Conservation (phyloP, 2,888 invertebrate species). For the Cephus pulcher region DNA sequence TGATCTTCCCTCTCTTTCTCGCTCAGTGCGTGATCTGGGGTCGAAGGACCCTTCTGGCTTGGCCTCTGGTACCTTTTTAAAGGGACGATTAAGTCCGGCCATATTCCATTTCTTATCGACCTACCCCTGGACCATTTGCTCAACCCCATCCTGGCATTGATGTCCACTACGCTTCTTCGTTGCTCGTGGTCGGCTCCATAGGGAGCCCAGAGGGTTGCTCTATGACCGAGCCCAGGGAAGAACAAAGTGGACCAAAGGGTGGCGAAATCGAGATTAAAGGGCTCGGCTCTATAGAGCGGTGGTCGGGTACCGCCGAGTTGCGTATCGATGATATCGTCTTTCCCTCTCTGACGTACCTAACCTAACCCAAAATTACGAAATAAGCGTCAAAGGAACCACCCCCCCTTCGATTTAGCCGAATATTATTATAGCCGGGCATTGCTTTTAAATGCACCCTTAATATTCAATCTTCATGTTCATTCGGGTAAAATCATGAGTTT, state of each 20-base stretch:
- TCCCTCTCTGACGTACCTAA: background rate
- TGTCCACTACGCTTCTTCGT: constrained; percentile 5
- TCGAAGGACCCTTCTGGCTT: background rate
- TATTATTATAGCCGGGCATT: background rate
- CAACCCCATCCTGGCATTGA: constrained; percentile 13
- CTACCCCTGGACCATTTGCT: constrained; percentile 18
- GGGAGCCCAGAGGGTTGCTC: background rate
- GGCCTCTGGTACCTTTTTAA: constrained; percentile 19
- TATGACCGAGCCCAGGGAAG: background rate
- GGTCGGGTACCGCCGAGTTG: background rate
- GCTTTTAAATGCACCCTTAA: background rate
- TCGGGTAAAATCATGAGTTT: background rate
- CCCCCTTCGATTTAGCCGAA: background rate
- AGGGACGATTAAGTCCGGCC: constrained; percentile 19
- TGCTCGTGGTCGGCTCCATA: background rate
- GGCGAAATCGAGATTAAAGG: constrained; percentile 2
- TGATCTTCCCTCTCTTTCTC: background rate
- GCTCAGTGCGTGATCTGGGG: background rate
- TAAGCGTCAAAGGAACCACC: background rate
- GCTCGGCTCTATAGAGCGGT: background rate
- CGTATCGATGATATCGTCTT: background rate
- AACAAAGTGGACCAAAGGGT: constrained; percentile 6
- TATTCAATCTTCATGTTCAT: background rate
- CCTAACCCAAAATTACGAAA: background rate
- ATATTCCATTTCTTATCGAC: constrained; percentile 23